Conservation (phyloP, 1,140 invertebrate species). For the Ephestia elutella region DNA sequence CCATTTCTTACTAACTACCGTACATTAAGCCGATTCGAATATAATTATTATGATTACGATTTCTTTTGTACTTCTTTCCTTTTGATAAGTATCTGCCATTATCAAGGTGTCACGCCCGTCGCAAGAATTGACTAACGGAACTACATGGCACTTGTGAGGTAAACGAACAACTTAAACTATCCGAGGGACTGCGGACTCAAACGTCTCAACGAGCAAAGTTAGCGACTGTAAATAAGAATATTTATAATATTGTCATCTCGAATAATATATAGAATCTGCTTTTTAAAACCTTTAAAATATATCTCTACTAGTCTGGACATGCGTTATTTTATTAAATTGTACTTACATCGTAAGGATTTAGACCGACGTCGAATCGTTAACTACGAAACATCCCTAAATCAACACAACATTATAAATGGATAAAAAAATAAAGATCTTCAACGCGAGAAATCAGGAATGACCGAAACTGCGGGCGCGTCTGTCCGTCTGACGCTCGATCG, state of each 20-base stretch:
- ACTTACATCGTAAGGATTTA: constrained; percentile 65
- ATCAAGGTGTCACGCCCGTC: background rate
- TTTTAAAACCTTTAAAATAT: constrained; percentile 67
- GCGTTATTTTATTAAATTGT: constrained; percentile 54
- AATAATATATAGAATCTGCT: constrained; percentile 70
- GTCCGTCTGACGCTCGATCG: background rate
- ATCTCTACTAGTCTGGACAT: constrained; percentile 66
- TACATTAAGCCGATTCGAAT: constrained; percentile 57
- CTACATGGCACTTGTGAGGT: constrained; percentile 63
- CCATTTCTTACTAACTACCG: constrained; percentile 57
- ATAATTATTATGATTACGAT: constrained; percentile 52
- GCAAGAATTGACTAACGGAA: background rate
- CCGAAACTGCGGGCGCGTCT: constrained; percentile 31
- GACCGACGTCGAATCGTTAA: constrained; percentile 53
- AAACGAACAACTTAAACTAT: constrained; percentile 54
- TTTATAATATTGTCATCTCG: constrained; percentile 64
- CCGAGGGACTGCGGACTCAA: constrained; percentile 3
- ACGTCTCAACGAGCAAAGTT: background rate
- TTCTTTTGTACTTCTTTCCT: constrained; percentile 61
- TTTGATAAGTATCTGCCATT: constrained; percentile 23
- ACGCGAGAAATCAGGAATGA: constrained; percentile 66
- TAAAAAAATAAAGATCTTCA: constrained; percentile 72
- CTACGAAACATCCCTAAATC: constrained; percentile 34
- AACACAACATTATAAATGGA: constrained; percentile 55
- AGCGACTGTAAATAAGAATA: constrained; percentile 67